Evolutionary conservation across 2,797 vertebrate species (phyloP).

Genomic region (Schizopygopsis pylzovi): DNA sequence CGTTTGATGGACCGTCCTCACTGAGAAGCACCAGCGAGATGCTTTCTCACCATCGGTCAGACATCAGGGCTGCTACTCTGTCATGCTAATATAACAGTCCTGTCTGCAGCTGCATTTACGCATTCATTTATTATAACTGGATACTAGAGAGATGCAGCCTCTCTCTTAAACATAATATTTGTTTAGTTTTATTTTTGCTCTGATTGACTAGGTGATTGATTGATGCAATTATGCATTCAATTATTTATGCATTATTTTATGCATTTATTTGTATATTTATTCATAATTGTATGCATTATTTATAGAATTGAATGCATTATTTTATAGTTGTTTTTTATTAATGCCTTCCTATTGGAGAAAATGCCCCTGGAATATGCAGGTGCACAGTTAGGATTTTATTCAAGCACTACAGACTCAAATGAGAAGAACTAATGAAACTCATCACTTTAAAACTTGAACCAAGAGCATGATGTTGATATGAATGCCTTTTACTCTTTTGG

Average conservation of each 20-base stretch:
- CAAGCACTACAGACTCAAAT: background rate
- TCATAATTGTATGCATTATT: background rate
- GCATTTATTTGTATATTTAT: background rate
- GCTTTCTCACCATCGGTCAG: background rate
- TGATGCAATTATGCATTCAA: background rate
- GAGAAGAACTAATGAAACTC: background rate
- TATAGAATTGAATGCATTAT: background rate
- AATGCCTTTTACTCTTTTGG: constrained; percentile 12
- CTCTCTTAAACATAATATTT: background rate
- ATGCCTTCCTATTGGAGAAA: background rate
- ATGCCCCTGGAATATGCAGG: background rate
- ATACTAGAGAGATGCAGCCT: background rate
- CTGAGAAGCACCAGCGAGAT: constrained; percentile 20
- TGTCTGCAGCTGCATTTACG: constrained; percentile 10
- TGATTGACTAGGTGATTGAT: background rate
- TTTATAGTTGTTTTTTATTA: background rate
- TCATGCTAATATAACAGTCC: constrained; percentile 48
- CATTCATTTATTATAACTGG: background rate
- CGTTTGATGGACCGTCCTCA: constrained; percentile 16
- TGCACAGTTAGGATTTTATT: too few relatives aligned
- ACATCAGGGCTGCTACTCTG: constrained; percentile 36
- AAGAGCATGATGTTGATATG: background rate
- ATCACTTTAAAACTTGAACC: background rate
- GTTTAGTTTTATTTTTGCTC: background rate
- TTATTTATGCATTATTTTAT: background rate